Evolutionary conservation across 2,113 vertebrate species (phyloP), one percentile per base, ranked within the genome.

Genomic region (Amia ocellicauda): DNA sequence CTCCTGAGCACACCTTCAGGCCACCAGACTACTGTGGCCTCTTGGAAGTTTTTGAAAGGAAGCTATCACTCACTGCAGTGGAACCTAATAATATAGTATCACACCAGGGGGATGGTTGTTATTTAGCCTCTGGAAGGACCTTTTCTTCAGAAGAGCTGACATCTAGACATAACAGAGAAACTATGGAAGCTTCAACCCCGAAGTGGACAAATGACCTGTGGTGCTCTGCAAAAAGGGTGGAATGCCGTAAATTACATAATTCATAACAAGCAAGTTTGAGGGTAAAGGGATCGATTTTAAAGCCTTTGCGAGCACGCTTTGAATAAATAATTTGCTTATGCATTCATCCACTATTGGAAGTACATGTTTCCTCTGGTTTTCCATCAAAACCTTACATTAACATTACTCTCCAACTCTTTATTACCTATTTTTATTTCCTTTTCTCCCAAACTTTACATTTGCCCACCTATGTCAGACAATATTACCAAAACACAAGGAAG

Each of bases 31-130:
- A 81, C 78, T 75, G 81, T 83, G 83, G 81, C 84, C 83, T 83
- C 80, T 83, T 80, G 78, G 69, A 86, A 71, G 73, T 80, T 75
- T 62, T 76, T 78, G 79, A 88, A 77, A 86, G 88, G 85, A 89
- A 88, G 82, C 77, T 70, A 88, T 88, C 79, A 81, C 85, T 86
- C 84, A 86, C 78, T 75, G 74, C 76, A 77, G 76, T 79, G 76
- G 20, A 80, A 22, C n/a, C 24, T n/a, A 84, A 20, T 80, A 78
- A 80, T 81, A 85, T 82, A 83, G 60, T 75, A 80, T 77, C 75
- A 83, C 80, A 82, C 76, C 71, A 78, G 82, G 79, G 80, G 78
- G 71, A 74, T 67, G 74, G 82, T 20, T 53, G 51, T 74, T 77
- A 77, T 86, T 86, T 86, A 84, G 84, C 84, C 84, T 53, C 51